A percentile compares a stretch with the other conserved stretches of the same genome.
phyloP scores from a whole-genome alignment of 1,140 invertebrate genomes.

The Ips typographus region DNA sequence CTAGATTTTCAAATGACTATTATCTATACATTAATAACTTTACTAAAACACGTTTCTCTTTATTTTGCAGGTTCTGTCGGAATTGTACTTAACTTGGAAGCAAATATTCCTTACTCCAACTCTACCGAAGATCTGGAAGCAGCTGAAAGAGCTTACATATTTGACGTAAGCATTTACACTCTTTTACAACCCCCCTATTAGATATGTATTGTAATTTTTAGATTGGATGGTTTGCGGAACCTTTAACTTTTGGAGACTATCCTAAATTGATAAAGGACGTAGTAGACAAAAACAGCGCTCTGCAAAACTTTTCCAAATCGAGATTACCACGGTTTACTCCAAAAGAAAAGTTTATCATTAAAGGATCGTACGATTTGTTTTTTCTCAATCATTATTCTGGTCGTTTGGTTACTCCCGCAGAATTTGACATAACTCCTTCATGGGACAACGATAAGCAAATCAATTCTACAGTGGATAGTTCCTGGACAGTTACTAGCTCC shows the following conservation, averaged over 20 bases:
- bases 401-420: slow-evolving; percentile 1
- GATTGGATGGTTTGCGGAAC: slow-evolving; percentile 63
- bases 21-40: not conserved
- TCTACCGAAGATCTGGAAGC: slow-evolving; percentile 22
- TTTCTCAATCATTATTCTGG: slow-evolving; percentile 14
- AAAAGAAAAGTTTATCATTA: slow-evolving; percentile 60
- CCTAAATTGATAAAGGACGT: slow-evolving; percentile 61
- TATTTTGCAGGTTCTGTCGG: not conserved
- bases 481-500: not conserved
- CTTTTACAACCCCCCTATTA: not conserved
- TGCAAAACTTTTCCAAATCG: slow-evolving; percentile 60
- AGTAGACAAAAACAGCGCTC: slow-evolving; percentile 58
- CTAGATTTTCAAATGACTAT: not conserved
- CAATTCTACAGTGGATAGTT: not conserved
- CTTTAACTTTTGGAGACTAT: slow-evolving; percentile 66
- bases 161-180: slow-evolving; percentile 10
- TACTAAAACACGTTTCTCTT: not conserved
- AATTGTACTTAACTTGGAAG: not conserved
- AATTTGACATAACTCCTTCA: slow-evolving; percentile 5
- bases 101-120: slow-evolving; percentile 14
- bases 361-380: slow-evolving; percentile 44
- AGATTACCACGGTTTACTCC: slow-evolving; percentile 48
- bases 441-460: slow-evolving; percentile 18
- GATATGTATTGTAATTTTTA: slow-evolving; percentile 36
- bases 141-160: slow-evolving; percentile 9